Percentiles rank a stretch among this genome's conserved stretches.
Evolutionary conservation across 2,797 vertebrate genomes (phyloP).

Genomic region (Spinibarbus caldwelli): DNA sequence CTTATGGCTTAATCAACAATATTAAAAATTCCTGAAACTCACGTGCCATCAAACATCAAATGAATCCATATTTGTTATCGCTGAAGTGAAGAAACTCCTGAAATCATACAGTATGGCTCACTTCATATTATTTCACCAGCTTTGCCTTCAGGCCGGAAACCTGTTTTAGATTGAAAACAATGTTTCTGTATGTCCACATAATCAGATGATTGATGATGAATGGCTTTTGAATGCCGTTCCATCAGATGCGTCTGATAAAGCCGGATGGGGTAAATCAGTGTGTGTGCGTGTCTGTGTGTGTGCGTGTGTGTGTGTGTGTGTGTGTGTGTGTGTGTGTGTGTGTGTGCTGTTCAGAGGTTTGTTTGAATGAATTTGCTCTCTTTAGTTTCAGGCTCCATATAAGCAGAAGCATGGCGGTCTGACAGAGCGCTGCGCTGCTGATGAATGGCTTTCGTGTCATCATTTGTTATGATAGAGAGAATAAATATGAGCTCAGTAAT

Average conservation of each 20-base stretch:
- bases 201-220: slow-evolving; percentile 43
- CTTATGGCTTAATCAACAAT: neutral
- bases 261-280: neutral
- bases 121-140: neutral
- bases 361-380: slow-evolving; percentile 53
- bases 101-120: neutral
- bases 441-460: slow-evolving; percentile 57
- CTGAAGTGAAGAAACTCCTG: neutral
- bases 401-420: slow-evolving; percentile 44
- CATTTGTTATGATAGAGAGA: slow-evolving; percentile 44
- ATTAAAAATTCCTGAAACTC: neutral
- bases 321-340: too few species aligned
- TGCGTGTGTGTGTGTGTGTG: too few species aligned
- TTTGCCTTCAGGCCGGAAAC: neutral
- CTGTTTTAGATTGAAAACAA: neutral
- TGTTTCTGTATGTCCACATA: neutral
- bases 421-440: slow-evolving; percentile 48
- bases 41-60: neutral
- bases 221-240: slow-evolving; percentile 42
- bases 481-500: slow-evolving; percentile 43
- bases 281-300: too few species aligned
- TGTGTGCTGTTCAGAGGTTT: slow-evolving; percentile 2
- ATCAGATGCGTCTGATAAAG: slow-evolving; percentile 18
- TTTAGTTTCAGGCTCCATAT: slow-evolving; percentile 50
- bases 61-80: neutral